These are phyloP conservation scores for Lasioglossum marginatum DNA, from an alignment of 2,888 invertebrate genomes.

Conservation along the genomic window DNA sequence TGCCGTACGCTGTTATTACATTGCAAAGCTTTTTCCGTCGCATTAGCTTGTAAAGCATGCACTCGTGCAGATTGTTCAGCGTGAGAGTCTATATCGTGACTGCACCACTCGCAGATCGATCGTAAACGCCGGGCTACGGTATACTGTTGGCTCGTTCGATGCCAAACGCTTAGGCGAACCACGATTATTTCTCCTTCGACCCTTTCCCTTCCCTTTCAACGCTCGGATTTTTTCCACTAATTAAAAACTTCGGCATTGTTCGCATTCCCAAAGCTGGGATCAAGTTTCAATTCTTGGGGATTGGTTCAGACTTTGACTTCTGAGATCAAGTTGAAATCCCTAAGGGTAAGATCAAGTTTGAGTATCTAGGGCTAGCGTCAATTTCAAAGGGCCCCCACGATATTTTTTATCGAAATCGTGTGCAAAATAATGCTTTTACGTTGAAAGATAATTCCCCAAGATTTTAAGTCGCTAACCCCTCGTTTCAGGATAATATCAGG, in stretches of 20 bases:
- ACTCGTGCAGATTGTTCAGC: conserved; percentile 43
- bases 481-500: no score
- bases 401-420: no score
- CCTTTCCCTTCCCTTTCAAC: neutral
- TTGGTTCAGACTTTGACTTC: neutral
- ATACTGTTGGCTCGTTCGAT: conserved; percentile 39
- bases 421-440: no score
- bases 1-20: conserved; percentile 55
- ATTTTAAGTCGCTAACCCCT: no score
- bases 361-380: neutral
- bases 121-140: conserved; percentile 52
- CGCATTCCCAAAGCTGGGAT: neutral
- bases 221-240: neutral
- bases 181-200: neutral
- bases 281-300: neutral
- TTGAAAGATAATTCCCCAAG: no score
- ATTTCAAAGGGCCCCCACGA: no score
- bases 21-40: conserved; percentile 64
- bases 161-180: conserved; percentile 11
- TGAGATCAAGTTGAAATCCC: neutral
- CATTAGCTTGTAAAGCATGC: conserved; percentile 60
- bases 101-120: conserved; percentile 60
- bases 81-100: conserved; percentile 56
- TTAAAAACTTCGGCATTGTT: neutral
- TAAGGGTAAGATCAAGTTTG: neutral